Evolutionary conservation across 2,797 vertebrate species (phyloP), one percentile per base, ranked within the genome.

Genomic region (Semaprochilodus insignis): DNA sequence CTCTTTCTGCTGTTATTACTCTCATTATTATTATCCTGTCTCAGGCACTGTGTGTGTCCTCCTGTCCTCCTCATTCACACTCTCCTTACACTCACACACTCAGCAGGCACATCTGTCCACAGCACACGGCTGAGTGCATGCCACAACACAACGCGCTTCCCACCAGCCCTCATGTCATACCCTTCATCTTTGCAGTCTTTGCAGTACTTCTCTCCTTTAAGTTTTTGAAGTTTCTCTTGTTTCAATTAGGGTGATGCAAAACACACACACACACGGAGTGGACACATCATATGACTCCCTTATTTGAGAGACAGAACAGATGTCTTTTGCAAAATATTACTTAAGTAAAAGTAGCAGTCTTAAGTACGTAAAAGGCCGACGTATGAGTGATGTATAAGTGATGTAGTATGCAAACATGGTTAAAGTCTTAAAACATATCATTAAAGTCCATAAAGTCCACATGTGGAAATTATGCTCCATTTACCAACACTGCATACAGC

Each of bases 31-130:
- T 87, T 84, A 87, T 72, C 75, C 81, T 70, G 69, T 88, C 86
- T 83, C 84, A 86, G 77, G 83, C 81, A 51, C 67, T 15, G 51
- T 80, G 80, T 84, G 85, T 78, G 66, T 83, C 85, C 73, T 83
- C 76, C 77, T 84, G 81, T 88, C 85, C 77, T 85, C 52, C 79
- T 85, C 57, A 62, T 88, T 88, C 86, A 85, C 86, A 85, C 87
- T 86, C 82, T 80, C 72, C 27, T 55, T 65, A 77, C 77, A 57
- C 74, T 85, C 78, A 60, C 77, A 63, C 65, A 25, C 87, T 82
- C 86, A 87, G 88, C 87, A 79, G 85, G 89, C 85, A 90, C 89
- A 89, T 88, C 89, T 90, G 89, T 89, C 87, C 81, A 81, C 71
- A 76, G 60, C 69, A 67, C 79, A 63, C 78, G 78, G 78, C 79